Conservation (phyloP, 1,140 invertebrate genomes). For the Papilio helenus region DNA sequence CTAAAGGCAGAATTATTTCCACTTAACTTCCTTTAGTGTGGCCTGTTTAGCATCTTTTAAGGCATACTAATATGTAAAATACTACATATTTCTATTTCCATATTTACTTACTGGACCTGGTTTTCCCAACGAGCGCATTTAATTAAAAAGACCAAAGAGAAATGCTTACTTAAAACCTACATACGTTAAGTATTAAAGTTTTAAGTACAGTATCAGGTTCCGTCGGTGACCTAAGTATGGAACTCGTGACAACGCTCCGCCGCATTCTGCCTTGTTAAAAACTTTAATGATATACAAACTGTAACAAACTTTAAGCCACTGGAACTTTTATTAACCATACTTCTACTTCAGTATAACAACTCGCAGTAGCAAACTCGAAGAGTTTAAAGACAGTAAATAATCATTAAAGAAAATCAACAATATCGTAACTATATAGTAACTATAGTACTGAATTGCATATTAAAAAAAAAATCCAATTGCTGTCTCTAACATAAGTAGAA, state of each 20-base stretch:
- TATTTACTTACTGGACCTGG: not conserved
- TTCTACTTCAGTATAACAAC: not conserved
- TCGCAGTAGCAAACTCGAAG: not conserved
- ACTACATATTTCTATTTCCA: not conserved
- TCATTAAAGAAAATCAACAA: no score
- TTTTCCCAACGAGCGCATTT: not conserved
- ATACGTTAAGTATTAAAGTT: conserved; percentile 7
- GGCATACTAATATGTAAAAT: no score
- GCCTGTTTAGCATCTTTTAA: no score
- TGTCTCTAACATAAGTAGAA: not conserved
- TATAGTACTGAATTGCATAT: no score
- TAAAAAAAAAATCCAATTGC: not conserved
- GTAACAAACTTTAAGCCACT: conserved; percentile 5
- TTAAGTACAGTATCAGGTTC: conserved; percentile 5
- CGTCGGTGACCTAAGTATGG: not conserved
- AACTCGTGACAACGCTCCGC: conserved; percentile 3
- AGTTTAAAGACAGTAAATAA: not conserved
- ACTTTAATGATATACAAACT: conserved; percentile 17
- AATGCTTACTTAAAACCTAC: not conserved
- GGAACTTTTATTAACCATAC: not conserved
- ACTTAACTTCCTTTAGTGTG: no score
- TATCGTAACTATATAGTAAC: no score
- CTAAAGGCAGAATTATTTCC: no score
- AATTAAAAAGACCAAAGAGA: not conserved
- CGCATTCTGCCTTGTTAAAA: conserved; percentile 29